A percentile compares a stretch with the other conserved stretches of the same genome.
Conservation (phyloP, 2,888 invertebrate genomes). For the Gymnoscelis rufifasciata region DNA sequence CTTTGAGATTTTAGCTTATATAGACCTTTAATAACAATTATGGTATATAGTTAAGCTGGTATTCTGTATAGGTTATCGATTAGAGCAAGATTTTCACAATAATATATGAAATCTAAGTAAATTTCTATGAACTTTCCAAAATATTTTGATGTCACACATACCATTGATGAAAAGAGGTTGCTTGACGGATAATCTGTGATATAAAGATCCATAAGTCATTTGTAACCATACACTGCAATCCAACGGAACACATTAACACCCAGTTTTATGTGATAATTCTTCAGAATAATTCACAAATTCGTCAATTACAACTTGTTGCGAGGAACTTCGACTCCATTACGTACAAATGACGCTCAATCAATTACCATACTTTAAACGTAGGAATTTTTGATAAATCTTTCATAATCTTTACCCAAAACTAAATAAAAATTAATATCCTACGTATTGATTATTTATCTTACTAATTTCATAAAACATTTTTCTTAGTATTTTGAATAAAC, state of each 20-base stretch:
- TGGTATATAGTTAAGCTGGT: conserved; percentile 21
- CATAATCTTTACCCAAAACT: too few relatives aligned
- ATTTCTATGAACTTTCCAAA: conserved; percentile 75
- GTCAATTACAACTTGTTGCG: conserved; percentile 54
- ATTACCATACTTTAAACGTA: conserved; percentile 45
- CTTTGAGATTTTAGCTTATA: conserved; percentile 39
- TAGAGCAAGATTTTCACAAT: conserved; percentile 29
- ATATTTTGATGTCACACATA: conserved; percentile 80
- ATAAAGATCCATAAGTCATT: conserved; percentile 58
- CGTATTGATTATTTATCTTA: too few relatives aligned
- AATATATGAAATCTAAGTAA: conserved; percentile 32
- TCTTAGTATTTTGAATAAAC: too few relatives aligned
- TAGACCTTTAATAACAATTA: conserved; percentile 17
- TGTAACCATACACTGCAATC: conserved; percentile 58
- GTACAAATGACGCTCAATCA: conserved; percentile 82
- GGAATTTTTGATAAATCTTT: conserved; percentile 64
- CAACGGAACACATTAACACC: conserved; percentile 47
- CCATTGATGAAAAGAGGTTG: conserved; percentile 69
- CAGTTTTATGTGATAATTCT: conserved; percentile 58
- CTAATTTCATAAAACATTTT: background rate
- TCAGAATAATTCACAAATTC: conserved; percentile 46
- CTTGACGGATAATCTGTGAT: conserved; percentile 46
- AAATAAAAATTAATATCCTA: too few relatives aligned
- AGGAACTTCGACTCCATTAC: conserved; percentile 81
- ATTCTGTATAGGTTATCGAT: conserved; percentile 18